A percentile compares a stretch with the other conserved stretches of the same genome.
phyloP scores from a whole-genome alignment of 2,113 vertebrate species.

The Cromileptes altivelis region DNA sequence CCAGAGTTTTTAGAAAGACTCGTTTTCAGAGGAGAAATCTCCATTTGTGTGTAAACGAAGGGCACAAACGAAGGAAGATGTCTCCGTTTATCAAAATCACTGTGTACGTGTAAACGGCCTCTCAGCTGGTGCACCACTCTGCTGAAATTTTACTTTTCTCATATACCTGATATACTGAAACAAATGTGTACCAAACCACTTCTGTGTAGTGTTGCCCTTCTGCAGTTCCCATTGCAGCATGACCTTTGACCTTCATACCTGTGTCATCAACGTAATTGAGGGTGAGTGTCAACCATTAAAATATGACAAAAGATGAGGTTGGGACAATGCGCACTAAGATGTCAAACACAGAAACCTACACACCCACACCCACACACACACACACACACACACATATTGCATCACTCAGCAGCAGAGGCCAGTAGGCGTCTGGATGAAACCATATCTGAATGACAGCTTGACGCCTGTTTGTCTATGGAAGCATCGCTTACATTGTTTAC shows the following conservation, averaged over 20 bases:
- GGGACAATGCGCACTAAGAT: neutral
- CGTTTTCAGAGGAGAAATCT: too few species aligned
- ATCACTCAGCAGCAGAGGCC: constrained; percentile 17
- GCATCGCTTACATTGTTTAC: constrained; percentile 60
- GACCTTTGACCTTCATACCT: neutral
- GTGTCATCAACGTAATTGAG: neutral
- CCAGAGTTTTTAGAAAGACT: too few species aligned
- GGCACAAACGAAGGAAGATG: too few species aligned
- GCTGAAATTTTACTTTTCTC: too few species aligned
- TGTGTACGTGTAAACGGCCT: too few species aligned
- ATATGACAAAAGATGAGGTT: neutral
- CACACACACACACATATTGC: constrained; percentile 24
- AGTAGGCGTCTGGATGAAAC: constrained; percentile 17
- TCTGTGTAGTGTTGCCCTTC: neutral
- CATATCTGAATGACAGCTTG: constrained; percentile 54
- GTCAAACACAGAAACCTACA: neutral
- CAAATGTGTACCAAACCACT: too few species aligned
- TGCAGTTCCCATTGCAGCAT: neutral
- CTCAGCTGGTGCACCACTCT: too few species aligned
- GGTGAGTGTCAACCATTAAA: neutral
- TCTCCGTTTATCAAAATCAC: too few species aligned
- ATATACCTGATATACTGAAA: neutral
- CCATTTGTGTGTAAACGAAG: too few species aligned
- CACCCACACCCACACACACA: neutral
- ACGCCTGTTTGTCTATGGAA: constrained; percentile 66